Conservation (phyloP, 2,797 vertebrate species). For the Taeniopygia guttata region DNA sequence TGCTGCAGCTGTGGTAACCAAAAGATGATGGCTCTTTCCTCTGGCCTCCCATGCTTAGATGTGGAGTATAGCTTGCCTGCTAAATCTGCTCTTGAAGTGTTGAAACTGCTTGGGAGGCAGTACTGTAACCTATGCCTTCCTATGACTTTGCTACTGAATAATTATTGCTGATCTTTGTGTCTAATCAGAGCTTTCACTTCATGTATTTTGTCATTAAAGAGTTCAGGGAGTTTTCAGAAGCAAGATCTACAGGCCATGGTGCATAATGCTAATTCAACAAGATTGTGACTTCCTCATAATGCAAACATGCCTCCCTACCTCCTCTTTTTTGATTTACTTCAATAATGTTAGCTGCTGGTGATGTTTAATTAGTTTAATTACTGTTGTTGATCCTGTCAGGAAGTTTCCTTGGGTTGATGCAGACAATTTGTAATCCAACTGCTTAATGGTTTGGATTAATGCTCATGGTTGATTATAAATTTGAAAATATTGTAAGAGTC, state of each 20-base stretch:
- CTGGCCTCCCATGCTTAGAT: background rate
- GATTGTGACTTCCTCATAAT: background rate
- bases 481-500: background rate
- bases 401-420: background rate
- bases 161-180: background rate
- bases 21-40: background rate
- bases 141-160: background rate
- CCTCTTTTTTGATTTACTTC: background rate
- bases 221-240: background rate
- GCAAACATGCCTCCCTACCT: background rate
- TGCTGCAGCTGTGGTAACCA: background rate
- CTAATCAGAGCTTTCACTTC: background rate
- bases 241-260: background rate
- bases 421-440: background rate
- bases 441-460: background rate
- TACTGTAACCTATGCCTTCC: background rate
- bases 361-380: slow-evolving; percentile 34
- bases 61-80: background rate
- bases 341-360: background rate
- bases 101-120: background rate
- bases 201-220: background rate
- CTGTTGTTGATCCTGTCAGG: slow-evolving; percentile 1
- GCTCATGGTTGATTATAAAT: slow-evolving; percentile 1
- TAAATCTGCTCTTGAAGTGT: background rate
- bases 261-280: background rate